Conservation (phyloP, 2,113 vertebrate species). For the Cololabis saira region DNA sequence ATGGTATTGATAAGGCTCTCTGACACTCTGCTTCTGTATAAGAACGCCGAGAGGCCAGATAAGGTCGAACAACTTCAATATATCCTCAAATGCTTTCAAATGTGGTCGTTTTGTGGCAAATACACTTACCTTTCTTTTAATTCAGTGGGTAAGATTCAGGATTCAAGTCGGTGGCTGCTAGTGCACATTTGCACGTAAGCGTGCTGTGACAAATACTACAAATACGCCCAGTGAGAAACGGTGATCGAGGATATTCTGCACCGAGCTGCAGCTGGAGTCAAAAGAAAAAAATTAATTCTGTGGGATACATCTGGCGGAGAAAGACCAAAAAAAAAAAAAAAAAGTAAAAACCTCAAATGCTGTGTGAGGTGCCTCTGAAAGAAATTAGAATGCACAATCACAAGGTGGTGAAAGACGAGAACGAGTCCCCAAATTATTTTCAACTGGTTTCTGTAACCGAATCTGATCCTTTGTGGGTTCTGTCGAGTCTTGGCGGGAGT, state of each 20-base stretch:
- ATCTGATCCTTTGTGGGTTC: conserved; percentile 62
- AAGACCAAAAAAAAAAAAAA: background rate
- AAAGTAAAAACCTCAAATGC: conserved; percentile 20
- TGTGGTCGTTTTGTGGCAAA: no score
- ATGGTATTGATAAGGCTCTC: no score
- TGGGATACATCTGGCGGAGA: background rate
- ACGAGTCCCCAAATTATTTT: conserved; percentile 67
- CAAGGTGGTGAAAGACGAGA: conserved; percentile 69
- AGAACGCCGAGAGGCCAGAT: no score
- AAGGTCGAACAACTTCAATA: no score
- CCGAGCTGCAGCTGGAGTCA: background rate
- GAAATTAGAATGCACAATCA: conserved; percentile 79
- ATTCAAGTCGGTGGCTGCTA: no score
- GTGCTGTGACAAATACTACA: no score
- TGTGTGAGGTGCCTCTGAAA: conserved; percentile 35
- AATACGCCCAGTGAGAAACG: no score
- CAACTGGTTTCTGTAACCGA: conserved; percentile 69
- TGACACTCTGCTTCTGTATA: no score
- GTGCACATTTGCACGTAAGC: no score
- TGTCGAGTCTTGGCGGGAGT: conserved; percentile 56
- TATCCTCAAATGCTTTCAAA: no score
- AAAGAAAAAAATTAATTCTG: background rate
- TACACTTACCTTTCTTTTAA: no score
- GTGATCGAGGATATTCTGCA: background rate
- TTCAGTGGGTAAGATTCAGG: no score